These are phyloP conservation scores for Asarcornis scutulata DNA, from an alignment of 2,113 vertebrate genomes.

Conservation along the genomic window DNA sequence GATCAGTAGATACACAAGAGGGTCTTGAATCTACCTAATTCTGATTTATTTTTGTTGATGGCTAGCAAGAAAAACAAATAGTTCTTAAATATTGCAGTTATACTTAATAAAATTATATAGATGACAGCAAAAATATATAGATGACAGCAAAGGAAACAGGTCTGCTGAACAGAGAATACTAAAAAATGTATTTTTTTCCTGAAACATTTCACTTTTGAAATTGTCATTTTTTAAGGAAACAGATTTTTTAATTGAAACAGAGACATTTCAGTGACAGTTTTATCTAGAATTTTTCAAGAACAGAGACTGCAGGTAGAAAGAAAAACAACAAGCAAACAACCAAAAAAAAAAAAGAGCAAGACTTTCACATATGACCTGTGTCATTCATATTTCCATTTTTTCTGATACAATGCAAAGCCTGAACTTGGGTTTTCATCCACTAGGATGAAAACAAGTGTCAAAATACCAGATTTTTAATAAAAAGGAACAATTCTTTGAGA, in stretches of 20 bases:
- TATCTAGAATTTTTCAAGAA: not conserved
- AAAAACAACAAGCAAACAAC: not conserved
- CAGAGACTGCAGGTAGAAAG: not conserved
- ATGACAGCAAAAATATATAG: not conserved
- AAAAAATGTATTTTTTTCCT: not conserved
- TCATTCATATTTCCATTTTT: not conserved
- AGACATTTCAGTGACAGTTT: not conserved
- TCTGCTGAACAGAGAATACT: not conserved
- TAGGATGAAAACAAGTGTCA: not conserved
- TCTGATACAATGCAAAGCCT: not conserved
- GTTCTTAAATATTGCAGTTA: not conserved
- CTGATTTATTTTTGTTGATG: not conserved
- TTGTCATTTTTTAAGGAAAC: not conserved
- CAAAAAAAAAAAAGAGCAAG: accelerated
- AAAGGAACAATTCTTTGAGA: not conserved
- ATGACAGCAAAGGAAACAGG: not conserved
- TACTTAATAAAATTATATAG: not conserved
- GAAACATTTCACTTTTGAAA: not conserved
- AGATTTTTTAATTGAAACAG: not conserved
- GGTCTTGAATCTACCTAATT: not conserved
- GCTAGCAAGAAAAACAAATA: not conserved
- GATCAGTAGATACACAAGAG: not conserved
- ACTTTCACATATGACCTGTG: not conserved
- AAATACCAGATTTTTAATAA: not conserved
- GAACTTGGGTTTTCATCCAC: not conserved